Base-by-base conservation (phyloP, 2,888 invertebrate genomes). In the Acanthopleura granulata region DNA sequence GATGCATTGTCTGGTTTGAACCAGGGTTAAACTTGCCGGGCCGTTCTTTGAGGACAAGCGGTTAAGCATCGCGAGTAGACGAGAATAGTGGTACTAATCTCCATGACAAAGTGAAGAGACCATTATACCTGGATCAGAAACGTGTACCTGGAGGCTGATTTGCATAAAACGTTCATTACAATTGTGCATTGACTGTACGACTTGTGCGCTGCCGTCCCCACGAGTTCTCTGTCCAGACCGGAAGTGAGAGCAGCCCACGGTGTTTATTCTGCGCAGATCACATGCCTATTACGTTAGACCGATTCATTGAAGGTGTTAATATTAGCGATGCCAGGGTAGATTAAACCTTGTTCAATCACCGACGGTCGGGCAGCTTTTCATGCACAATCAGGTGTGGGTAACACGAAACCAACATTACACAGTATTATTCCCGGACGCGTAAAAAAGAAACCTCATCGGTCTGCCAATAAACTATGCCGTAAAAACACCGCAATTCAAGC, bases 91-190 rank as follows among this genome's bases (percentile, higher is more conserved):
- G 18, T 57, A 57, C 18, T 57, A 57, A 57, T n/a, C n/a, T n/a
- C 22, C 57, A 22, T n/a, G 1, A 57, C 57, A 57, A 57, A 57
- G 57, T 57, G 57, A 22, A 57, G 22, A 18, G 57, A 57, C 22
- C 6, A 57, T n/a, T 57, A n/a, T n/a, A 18, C 22, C 18, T 22
- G 57, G 57, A 18, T n/a, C 57, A 22, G n/a, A 22, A 22, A 57
- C 57, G 18, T 57, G n/a, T 57, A 57, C 57, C 57, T 57, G 57
- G 57, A 3, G 57, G 22, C 22, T 57, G 57, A 57, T 57, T 57
- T 57, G n/a, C 57, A 57, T 57, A 57, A 57, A 57, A 57, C n/a
- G n/a, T 18, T 57, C 57, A 57, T 57, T 57, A 57, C 57, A 22
- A 57, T 57, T 57, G 57, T 57, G n/a, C 40, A 40, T 40, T 40